phyloP scores from a whole-genome alignment of 2,113 vertebrate species.

The Anolis sagrei region DNA sequence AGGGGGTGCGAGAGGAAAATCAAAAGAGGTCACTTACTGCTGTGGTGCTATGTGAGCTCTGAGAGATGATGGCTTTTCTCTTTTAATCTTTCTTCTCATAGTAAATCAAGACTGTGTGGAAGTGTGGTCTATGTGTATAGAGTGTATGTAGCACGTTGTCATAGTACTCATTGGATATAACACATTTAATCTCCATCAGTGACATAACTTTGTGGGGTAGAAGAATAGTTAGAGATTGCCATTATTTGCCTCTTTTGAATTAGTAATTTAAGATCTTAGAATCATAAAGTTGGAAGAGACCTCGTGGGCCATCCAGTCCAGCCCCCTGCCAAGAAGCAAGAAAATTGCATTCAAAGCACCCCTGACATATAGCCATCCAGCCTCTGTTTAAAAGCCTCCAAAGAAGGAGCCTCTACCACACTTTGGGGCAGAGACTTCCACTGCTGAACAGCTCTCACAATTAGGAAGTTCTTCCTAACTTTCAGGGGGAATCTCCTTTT shows the following conservation, averaged over 20 bases:
- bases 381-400: no score
- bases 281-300: no score
- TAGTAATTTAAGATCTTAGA: not conserved
- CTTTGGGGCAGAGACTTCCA: no score
- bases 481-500: no score
- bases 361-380: no score
- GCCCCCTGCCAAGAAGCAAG: no score
- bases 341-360: no score
- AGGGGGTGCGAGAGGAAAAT: slow-evolving; percentile 65
- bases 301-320: no score
- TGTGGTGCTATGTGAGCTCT: slow-evolving; percentile 46
- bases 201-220: not conserved
- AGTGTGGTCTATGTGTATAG: slow-evolving; percentile 24
- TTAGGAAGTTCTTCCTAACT: no score
- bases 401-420: no score
- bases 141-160: not conserved
- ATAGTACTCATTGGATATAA: slow-evolving; percentile 16
- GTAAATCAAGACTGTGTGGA: slow-evolving; percentile 44
- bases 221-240: not conserved
- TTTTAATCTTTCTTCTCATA: slow-evolving; percentile 54
- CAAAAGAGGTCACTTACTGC: slow-evolving; percentile 69
- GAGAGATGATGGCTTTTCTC: slow-evolving; percentile 43
- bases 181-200: not conserved
- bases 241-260: not conserved
- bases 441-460: no score